Percentiles rank a stretch among this genome's conserved stretches.
Evolutionary conservation across 2,797 vertebrate species (phyloP).

Genomic region (Smutsia gigantea): DNA sequence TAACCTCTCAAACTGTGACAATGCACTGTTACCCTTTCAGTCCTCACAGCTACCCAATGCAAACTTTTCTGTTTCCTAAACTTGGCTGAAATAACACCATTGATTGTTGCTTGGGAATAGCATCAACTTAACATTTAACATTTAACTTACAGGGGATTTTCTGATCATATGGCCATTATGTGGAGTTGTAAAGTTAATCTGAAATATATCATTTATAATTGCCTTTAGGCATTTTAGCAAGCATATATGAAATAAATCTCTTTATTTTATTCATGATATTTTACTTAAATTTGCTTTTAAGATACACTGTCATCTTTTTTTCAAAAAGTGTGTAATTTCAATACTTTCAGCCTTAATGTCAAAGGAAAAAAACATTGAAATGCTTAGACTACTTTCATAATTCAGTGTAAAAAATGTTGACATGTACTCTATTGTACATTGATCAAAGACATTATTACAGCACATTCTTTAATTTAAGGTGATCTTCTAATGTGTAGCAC

Average conservation of each 20-base stretch:
- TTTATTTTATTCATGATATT: slow-evolving; percentile 40
- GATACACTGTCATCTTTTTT: neutral
- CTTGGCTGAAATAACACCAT: neutral
- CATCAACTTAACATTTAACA: neutral
- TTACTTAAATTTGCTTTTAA: slow-evolving; percentile 49
- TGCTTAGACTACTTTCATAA: slow-evolving; percentile 55
- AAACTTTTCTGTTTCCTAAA: neutral
- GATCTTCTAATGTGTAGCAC: slow-evolving; percentile 61
- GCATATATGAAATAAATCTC: slow-evolving; percentile 26
- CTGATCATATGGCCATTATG: neutral
- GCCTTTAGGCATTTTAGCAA: slow-evolving; percentile 34
- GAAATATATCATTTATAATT: slow-evolving; percentile 48
- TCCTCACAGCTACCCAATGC: neutral
- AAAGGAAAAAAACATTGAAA: slow-evolving; percentile 51
- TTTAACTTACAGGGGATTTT: neutral
- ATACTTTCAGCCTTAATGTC: slow-evolving; percentile 48
- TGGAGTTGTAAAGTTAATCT: slow-evolving; percentile 33
- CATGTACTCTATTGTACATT: slow-evolving; percentile 58
- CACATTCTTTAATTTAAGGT: slow-evolving; percentile 68
- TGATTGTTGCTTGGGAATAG: neutral
- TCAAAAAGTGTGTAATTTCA: neutral
- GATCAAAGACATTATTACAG: slow-evolving; percentile 57
- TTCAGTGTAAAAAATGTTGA: slow-evolving; percentile 60
- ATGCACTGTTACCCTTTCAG: neutral
- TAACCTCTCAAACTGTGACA: neutral